Base-by-base conservation (phyloP, 2,888 invertebrate genomes). In the Thymelicus lineola region DNA sequence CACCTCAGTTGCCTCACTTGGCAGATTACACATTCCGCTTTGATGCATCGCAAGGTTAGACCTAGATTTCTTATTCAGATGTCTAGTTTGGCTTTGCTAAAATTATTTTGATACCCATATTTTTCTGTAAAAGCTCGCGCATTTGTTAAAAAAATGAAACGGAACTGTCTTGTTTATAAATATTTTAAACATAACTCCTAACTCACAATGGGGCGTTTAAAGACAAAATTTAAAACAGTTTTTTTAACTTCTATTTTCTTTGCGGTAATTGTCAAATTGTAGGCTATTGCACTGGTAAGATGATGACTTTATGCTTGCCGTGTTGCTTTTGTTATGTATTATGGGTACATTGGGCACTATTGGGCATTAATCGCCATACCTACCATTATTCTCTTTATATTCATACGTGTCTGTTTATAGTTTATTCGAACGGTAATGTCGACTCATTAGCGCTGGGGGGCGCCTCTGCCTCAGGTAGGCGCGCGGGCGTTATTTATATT, bases 381-480 rank as follows among this genome's bases (percentile, higher is more conserved):
- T 28, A 28, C 28, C 28, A 28, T 28, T 5, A 28, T 28, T 28
- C 28, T 28, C 68, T 75, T 73, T 75, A 73, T 73, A 73, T 53
- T 53, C 71, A 69, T 53, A 72, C 20, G 67, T 15, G 62, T 70
- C 69, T 61, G 71, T 66, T 69, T 73, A 65, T 74, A 68, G 72
- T 74, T 73, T 72, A 73, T 73, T 66, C 69, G 71, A 66, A 58
- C 61, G 70, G 77, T 77, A 80, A 80, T 84, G 82, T 82, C 79
- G 80, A 79, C 88, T 89, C 88, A 89, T 90, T 89, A 90, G 82
- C 86, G 75, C 82, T 81, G 81, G 86, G 86, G 87, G 88, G 87
- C 82, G 85, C 82, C 79, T 71, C 75, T 75, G 77, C 74, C 75
- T 78, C 86, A 89, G 87, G 89, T 87, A 89, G 80, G 77, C 77